These are phyloP conservation scores for Blennius ocellaris DNA, from an alignment of 2,113 vertebrate genomes.

Conservation along the genomic window DNA sequence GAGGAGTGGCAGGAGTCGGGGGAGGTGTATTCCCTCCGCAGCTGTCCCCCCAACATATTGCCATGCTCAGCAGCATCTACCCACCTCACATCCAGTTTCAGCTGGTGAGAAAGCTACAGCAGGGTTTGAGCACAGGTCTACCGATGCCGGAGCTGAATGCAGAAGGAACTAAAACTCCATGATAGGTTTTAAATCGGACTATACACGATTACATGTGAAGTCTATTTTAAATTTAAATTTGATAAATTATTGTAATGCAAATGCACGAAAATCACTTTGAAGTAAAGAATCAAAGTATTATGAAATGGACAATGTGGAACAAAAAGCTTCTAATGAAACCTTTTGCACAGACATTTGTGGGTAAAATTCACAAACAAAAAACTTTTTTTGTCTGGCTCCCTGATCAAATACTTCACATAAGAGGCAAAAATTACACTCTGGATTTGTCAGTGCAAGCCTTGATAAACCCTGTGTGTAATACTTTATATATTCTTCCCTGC, in stretches of 20 bases:
- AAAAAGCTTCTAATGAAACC: too few relatives aligned
- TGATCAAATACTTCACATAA: conserved; percentile 2
- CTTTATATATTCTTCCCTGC: background rate
- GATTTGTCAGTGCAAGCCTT: background rate
- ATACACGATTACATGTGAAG: too few relatives aligned
- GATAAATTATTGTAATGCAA: too few relatives aligned
- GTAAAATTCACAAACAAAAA: too few relatives aligned
- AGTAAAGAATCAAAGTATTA: too few relatives aligned
- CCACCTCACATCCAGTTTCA: conserved; percentile 96
- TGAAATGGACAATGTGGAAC: too few relatives aligned
- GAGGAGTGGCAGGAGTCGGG: conserved; percentile 78
- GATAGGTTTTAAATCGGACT: too few relatives aligned
- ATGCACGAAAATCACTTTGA: too few relatives aligned
- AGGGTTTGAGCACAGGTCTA: conserved; percentile 8
- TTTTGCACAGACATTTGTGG: too few relatives aligned
- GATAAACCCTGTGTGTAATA: background rate
- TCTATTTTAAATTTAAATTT: too few relatives aligned
- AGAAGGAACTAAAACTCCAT: background rate
- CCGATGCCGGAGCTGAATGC: background rate
- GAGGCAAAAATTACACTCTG: background rate
- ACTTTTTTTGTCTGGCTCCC: background rate
- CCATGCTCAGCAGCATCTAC: conserved; percentile 99
- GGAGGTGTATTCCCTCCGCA: conserved; percentile 88
- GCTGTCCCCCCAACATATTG: conserved; percentile 97
- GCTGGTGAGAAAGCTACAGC: conserved; percentile 84